A percentile compares a stretch with the other conserved stretches of the same genome.
Evolutionary conservation across 2,113 vertebrate species (phyloP).

Genomic region (Hypomesus transpacificus): DNA sequence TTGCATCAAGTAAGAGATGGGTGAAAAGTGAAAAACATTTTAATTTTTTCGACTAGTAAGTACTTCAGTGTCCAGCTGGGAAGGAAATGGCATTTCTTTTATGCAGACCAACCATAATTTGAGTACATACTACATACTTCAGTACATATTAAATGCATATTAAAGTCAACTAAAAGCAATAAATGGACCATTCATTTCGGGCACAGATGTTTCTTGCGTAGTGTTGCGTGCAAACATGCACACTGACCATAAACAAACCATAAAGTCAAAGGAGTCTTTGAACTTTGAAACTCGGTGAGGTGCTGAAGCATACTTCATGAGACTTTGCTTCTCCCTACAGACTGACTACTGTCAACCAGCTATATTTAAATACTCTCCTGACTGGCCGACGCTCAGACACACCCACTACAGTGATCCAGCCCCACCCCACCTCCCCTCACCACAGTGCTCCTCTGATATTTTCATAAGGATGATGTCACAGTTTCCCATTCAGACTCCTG

Average conservation of each 20-base stretch:
- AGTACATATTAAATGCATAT: neutral
- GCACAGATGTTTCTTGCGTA: conserved; percentile 27
- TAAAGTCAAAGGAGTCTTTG: neutral
- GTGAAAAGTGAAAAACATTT: no score
- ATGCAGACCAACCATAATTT: neutral
- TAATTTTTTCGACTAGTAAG: neutral
- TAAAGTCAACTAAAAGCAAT: conserved; percentile 8
- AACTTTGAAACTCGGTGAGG: conserved; percentile 1
- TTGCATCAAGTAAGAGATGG: no score
- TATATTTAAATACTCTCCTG: conserved; percentile 50
- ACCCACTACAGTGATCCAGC: conserved; percentile 13
- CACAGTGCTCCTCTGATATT: conserved; percentile 45
- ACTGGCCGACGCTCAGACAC: conserved; percentile 38
- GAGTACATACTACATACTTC: neutral
- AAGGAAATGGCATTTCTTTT: neutral
- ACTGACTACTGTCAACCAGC: conserved; percentile 26
- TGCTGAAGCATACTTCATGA: neutral
- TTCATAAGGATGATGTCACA: conserved; percentile 51
- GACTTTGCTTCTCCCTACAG: conserved; percentile 16
- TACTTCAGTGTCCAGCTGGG: conserved; percentile 13
- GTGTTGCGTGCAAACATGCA: neutral
- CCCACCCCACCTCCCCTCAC: neutral
- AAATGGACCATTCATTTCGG: conserved; percentile 2
- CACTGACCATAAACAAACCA: neutral
- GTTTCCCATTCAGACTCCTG: conserved; percentile 27